Evolutionary conservation across 1,140 invertebrate species (phyloP), one percentile per base, ranked within the genome.

Genomic region (Zaprionus inermis): DNA sequence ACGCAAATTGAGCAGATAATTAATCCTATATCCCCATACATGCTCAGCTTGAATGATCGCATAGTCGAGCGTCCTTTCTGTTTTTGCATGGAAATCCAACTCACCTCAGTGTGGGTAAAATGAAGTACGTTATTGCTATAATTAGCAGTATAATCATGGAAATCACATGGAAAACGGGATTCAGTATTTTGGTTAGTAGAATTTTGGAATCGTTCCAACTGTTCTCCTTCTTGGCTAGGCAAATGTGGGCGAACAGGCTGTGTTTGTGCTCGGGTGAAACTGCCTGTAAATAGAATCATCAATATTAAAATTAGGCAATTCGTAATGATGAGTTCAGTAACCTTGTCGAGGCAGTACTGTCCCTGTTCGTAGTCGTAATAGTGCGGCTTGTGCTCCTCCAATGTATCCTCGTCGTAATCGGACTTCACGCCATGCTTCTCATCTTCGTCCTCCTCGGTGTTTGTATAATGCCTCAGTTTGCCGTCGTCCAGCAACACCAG

Each of bases 331-430:
- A 7, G n/a, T n/a, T 16, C 18, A 11, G 1, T 9, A 6, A 95
- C 96, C 93, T 96, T 97, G 81, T 97, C 96, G 56, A 96, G 93
- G 82, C 96, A 97, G 88, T 97, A 97, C 92, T 95, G 94, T 28
- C 95, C 95, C 65, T 95, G 94, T 12, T 93, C 92, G 84, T 96
- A 96, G 84, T 97, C 96, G 76, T 96, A 94, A 79, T 93, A 95
- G 18, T 94, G 92, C 30, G 82, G 65, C 41, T 89, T 78, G 58
- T 92, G 57, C 74, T 92, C 72, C 78, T 92, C 72, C 74, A 90
- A 76, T 30, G 92, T 63, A 63, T 91, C 74, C 61, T 85, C 75
- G 18, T 93, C 91, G 24, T 94, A 93, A 28, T 93, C 93, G 1
- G 76, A 54, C 14, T 67, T 64, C 6, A 82, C 49, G 7, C 79